Conservation (phyloP, 2,797 vertebrate species). For the Sebastes hubbsi region DNA sequence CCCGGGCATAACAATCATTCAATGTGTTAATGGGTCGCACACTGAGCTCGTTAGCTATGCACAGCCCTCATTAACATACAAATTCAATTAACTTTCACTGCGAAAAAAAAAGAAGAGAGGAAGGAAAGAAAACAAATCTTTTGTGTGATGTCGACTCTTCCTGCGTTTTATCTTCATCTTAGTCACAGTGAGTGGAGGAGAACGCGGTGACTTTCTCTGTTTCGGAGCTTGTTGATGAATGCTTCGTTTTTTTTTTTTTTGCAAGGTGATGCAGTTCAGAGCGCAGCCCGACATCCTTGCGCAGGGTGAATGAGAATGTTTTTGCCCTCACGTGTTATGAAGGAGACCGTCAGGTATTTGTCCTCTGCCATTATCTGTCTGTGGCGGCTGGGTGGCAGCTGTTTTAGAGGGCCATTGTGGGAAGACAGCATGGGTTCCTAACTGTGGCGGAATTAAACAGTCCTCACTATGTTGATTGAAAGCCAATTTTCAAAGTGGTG, state of each 20-base stretch:
- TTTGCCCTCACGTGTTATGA: constrained; percentile 31
- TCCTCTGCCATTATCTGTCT: constrained; percentile 48
- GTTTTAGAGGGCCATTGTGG: constrained; percentile 37
- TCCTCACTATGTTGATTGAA: constrained; percentile 61
- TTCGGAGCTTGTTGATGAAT: constrained; percentile 52
- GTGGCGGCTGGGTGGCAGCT: constrained; percentile 36
- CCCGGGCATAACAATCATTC: constrained; percentile 83
- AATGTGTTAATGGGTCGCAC: constrained; percentile 85
- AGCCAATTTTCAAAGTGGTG: constrained; percentile 69
- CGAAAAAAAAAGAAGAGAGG: constrained; percentile 31
- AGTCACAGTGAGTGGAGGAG: constrained; percentile 44
- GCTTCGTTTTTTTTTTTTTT: constrained; percentile 34
- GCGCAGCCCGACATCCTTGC: constrained; percentile 45
- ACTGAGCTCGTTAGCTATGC: constrained; percentile 84
- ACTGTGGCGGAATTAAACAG: constrained; percentile 50
- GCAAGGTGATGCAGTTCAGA: constrained; percentile 53
- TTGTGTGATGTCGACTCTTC: constrained; percentile 70
- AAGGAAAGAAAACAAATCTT: constrained; percentile 75
- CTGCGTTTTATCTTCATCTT: constrained; percentile 60
- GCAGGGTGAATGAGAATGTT: constrained; percentile 37
- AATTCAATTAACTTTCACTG: constrained; percentile 84
- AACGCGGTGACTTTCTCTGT: constrained; percentile 50
- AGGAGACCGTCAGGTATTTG: constrained; percentile 55
- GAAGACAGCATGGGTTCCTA: constrained; percentile 22
- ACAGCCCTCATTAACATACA: constrained; percentile 85